phyloP scores from a whole-genome alignment of 2,888 invertebrate species.

The Empis stercorea region DNA sequence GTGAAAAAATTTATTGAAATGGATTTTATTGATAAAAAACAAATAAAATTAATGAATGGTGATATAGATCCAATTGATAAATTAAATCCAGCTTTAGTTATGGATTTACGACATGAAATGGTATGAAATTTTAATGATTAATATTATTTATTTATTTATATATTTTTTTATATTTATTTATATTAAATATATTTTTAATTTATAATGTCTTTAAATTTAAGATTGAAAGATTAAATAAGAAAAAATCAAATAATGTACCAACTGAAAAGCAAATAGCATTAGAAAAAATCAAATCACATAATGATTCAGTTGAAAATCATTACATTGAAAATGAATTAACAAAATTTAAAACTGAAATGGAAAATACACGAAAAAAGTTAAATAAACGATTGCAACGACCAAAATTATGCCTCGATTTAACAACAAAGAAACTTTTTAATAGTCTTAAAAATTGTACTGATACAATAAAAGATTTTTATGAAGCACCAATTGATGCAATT shows the following conservation, averaged over 20 bases:
- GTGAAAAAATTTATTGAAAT: slow-evolving; percentile 30
- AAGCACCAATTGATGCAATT: slow-evolving; percentile 26
- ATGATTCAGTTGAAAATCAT: slow-evolving; percentile 29
- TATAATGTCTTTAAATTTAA: no score
- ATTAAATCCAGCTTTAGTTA: slow-evolving; percentile 30
- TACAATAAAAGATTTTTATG: slow-evolving; percentile 29
- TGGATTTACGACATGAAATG: slow-evolving; percentile 34
- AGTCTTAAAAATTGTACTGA: slow-evolving; percentile 23
- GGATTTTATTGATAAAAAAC: slow-evolving; percentile 27
- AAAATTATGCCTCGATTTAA: slow-evolving; percentile 15
- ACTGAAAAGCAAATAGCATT: slow-evolving; percentile 14
- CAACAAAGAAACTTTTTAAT: slow-evolving; percentile 22
- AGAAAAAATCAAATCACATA: slow-evolving; percentile 27
- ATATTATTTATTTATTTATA: background rate
- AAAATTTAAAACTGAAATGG: slow-evolving; percentile 29
- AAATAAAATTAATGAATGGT: slow-evolving; percentile 25
- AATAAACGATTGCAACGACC: slow-evolving; percentile 9
- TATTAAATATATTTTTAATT: background rate
- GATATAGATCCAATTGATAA: slow-evolving; percentile 12
- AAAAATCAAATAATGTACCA: slow-evolving; percentile 22
- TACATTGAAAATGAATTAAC: slow-evolving; percentile 29
- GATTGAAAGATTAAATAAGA: slow-evolving; percentile 9
- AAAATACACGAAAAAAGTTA: slow-evolving; percentile 19
- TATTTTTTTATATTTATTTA: background rate
- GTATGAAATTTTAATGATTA: slow-evolving; percentile 17